Percentiles rank a stretch among this genome's conserved stretches.
phyloP scores from a whole-genome alignment of 1,140 invertebrate genomes.

The Calosoma granatense region DNA sequence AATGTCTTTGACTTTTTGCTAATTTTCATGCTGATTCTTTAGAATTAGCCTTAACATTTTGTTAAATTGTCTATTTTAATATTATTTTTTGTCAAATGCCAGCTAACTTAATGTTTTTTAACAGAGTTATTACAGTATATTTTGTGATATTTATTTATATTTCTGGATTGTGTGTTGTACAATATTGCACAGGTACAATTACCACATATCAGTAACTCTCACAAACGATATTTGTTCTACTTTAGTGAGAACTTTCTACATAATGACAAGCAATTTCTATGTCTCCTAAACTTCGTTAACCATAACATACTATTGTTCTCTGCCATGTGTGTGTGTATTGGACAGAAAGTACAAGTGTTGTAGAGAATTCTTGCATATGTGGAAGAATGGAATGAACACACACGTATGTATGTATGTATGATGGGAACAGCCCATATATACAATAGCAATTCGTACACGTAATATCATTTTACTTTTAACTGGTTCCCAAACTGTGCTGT shows the following conservation, averaged over 20 bases:
- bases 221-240: neutral
- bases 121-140: neutral
- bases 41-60: neutral
- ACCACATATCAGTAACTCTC: neutral
- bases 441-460: neutral
- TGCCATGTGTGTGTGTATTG: neutral
- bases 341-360: neutral
- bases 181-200: neutral
- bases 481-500: neutral
- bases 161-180: too few relatives aligned
- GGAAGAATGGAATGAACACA: too few relatives aligned
- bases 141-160: too few relatives aligned
- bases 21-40: neutral
- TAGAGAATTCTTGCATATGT: neutral
- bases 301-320: neutral
- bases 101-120: neutral
- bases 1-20: too few relatives aligned
- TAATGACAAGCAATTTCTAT: neutral
- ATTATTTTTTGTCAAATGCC: neutral
- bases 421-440: neutral
- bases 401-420: too few relatives aligned
- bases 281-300: neutral
- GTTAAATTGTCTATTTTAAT: neutral
- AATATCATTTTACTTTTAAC: neutral
- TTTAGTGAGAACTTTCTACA: neutral